Percentiles rank a stretch among this genome's conserved stretches.
These are phyloP conservation scores for Micromesistius poutassou DNA, from an alignment of 2,797 vertebrate genomes.

Conservation along the genomic window DNA sequence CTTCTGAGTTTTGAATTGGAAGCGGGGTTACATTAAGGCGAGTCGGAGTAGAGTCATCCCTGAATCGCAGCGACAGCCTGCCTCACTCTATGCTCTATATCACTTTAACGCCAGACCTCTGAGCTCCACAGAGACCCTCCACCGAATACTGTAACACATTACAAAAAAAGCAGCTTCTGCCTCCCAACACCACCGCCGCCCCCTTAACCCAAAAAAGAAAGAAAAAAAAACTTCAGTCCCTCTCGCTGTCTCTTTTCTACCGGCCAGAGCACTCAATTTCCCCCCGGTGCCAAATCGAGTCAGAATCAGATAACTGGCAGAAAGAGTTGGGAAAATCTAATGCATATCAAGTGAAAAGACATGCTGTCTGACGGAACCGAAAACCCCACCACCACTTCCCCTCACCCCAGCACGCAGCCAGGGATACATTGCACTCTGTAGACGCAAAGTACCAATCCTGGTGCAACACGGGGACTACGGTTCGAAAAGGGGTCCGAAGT, in stretches of 20 bases:
- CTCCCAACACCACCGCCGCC: no score
- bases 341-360: slow-evolving; percentile 69
- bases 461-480: no score
- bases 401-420: slow-evolving; percentile 36
- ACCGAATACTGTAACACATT: slow-evolving; percentile 58
- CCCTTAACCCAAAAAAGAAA: slow-evolving; percentile 36
- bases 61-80: slow-evolving; percentile 24
- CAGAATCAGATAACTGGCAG: slow-evolving; percentile 65
- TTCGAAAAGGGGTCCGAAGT: neutral
- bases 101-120: slow-evolving; percentile 30
- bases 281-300: slow-evolving; percentile 52
- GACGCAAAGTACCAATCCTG: slow-evolving; percentile 39
- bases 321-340: slow-evolving; percentile 61
- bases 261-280: slow-evolving; percentile 64
- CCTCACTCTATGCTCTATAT: slow-evolving; percentile 27
- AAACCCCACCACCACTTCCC: neutral
- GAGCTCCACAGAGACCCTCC: slow-evolving; percentile 36
- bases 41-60: slow-evolving; percentile 2
- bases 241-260: slow-evolving; percentile 16
- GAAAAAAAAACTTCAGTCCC: neutral
- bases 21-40: slow-evolving; percentile 24
- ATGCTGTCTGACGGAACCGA: slow-evolving; percentile 44
- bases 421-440: slow-evolving; percentile 45
- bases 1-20: slow-evolving; percentile 17
- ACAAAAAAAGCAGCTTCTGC: slow-evolving; percentile 27